phyloP scores from a whole-genome alignment of 2,113 vertebrate genomes.

The Geothlypis trichas region DNA sequence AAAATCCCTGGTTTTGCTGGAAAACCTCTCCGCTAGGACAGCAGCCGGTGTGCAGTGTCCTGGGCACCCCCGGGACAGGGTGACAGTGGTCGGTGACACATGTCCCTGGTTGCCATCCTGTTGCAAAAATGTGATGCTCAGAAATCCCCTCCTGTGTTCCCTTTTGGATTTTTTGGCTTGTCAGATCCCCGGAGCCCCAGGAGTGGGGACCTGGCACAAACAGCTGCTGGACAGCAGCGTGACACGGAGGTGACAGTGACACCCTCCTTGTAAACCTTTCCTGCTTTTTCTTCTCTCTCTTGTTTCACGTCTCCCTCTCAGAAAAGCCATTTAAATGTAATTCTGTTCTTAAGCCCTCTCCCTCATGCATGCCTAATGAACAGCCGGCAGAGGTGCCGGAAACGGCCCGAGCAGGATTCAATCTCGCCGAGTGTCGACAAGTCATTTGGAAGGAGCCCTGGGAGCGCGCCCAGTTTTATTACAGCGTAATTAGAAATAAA shows the following conservation, averaged over 20 bases:
- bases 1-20: neutral
- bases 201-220: neutral
- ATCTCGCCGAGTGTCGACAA: conserved; percentile 75
- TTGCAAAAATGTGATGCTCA: neutral
- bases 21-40: accelerated
- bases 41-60: accelerated
- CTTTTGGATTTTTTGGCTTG: neutral
- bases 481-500: conserved; percentile 84
- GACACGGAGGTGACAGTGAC: neutral
- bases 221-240: neutral
- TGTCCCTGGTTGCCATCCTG: neutral
- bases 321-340: conserved; percentile 84
- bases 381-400: conserved; percentile 74
- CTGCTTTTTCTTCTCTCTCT: neutral
- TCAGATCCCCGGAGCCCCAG: neutral
- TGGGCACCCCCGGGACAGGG: neutral
- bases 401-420: conserved; percentile 74
- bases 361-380: conserved; percentile 85
- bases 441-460: conserved; percentile 82
- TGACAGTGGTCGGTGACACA: accelerated
- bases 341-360: conserved; percentile 78
- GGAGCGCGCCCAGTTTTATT: conserved; percentile 80
- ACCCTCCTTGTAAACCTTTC: conserved; percentile 51
- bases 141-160: neutral
- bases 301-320: conserved; percentile 72